Base-by-base conservation (phyloP, 2,888 invertebrate genomes). In the Copidosoma aretas region DNA sequence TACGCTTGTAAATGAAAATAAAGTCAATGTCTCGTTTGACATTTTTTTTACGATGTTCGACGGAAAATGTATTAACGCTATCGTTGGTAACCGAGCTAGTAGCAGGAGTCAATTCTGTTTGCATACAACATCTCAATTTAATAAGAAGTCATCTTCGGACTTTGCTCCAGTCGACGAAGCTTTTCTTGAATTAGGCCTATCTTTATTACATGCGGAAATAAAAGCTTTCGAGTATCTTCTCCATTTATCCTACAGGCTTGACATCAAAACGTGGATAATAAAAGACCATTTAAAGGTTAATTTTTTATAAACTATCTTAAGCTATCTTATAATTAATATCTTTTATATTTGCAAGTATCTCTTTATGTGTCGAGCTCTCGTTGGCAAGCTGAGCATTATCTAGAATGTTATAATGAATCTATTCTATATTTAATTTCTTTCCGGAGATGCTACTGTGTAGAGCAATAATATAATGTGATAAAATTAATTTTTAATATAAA, bases 171-270 rank as follows among this genome's bases (percentile, higher is more conserved):
- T 52, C 49, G n/a, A 25, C 39, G 32, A 24, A 17, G 46, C 12
- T 24, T n/a, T 19, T 51, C 41, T 56, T 43, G 14, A 24, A 32
- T 25, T 56, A 22, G 46, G 46, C 43, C 32, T 63, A 14, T 41
- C 25, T n/a, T 32, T 56, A 17, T 24, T 56, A 46, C 25, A 63
- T 24, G 54, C 46, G n/a, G 63, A 63, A n/a, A 63, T 63, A 19
- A 63, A 63, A 43, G 41, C 25, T 22, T 63, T 63, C 32, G 56
- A 63, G 25, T 39, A 63, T 43, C 43, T 63, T 22, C 39, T 63
- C 17, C 54, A 63, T 56, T 15, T 63, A 43, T 46, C 46, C 1
- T 56, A 56, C 43, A 63, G 63, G 43, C 39, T 41, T 22, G 19
- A 1, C 15, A 21, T 54, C 19, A n/a, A 56, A 46, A 15, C n/a